Evolutionary conservation across 2,888 invertebrate genomes (phyloP).

Genomic region (Tanytarsus gracilentus): DNA sequence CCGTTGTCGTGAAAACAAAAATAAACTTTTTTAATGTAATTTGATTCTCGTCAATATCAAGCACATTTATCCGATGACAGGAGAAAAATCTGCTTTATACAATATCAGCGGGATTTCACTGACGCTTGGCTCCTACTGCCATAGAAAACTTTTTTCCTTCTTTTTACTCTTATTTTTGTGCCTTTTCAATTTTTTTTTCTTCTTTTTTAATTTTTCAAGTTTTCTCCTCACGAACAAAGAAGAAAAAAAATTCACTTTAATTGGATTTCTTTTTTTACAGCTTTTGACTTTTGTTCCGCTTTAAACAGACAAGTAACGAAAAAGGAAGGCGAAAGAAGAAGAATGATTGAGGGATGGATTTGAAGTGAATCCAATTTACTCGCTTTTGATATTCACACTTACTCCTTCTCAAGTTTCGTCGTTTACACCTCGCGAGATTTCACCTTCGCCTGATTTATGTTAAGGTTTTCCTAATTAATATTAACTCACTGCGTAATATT

Average conservation of each 20-base stretch:
- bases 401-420: too few relatives aligned
- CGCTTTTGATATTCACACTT: too few relatives aligned
- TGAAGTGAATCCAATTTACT: neutral
- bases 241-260: neutral
- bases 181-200: neutral
- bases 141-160: neutral
- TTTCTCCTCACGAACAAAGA: neutral
- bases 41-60: neutral
- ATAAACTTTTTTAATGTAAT: conserved; percentile 8
- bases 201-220: neutral
- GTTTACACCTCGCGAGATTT: too few relatives aligned
- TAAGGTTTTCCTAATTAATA: too few relatives aligned
- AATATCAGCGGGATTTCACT: neutral
- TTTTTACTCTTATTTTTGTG: neutral
- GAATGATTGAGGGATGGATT: too few relatives aligned
- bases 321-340: neutral
- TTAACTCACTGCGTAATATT: too few relatives aligned
- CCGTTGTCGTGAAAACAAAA: too few relatives aligned
- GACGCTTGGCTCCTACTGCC: neutral
- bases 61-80: neutral
- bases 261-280: conserved; percentile 16
- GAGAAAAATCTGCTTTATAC: neutral
- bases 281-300: neutral
- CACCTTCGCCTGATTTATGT: too few relatives aligned
- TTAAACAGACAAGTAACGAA: neutral